Base-by-base conservation (phyloP, 2,113 vertebrate species). In the Sarotherodon lohbergeri region DNA sequence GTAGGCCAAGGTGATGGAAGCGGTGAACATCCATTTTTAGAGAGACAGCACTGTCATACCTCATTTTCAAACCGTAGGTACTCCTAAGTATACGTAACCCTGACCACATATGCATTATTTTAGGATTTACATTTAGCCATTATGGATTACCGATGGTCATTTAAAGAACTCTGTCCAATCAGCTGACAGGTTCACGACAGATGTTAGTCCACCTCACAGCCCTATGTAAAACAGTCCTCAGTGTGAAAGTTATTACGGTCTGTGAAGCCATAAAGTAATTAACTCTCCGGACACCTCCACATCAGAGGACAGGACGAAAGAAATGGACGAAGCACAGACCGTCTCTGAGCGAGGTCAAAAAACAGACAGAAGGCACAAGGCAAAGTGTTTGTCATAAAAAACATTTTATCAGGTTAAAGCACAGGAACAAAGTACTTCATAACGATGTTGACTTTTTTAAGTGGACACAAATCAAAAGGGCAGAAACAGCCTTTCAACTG, bases 1-100 rank as follows among this genome's bases (percentile, higher is more conserved):
- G 79, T 4, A 4, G 39, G 80, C 80, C 82, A 54, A 84, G 73
- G 90, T 88, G 93, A 90, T 90, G 93, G 90, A 90, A 88, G 85
- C 34, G 22, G 56, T 27, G 78, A 81, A 76, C 68, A 68, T 32
- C 27, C 36, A 78, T 27, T 22, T 41, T 29, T 63, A 63, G 59
- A 12, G 43, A 1, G 14, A 46, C n/a, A 3, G 7, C 59, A 39
- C 39, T 9, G 8, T 61, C 81, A 86, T 39, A 73, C 76, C 19
- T 52, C 85, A 39, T 79, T 56, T 50, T 32, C 9, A 29, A 48
- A 76, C 41, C 29, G 41, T 27, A n/a, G 43, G 6, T 32, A 12
- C 27, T 50, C 19, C 46, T 46, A 73, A 46, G 48, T 50, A 7
- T 5, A 12, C 11, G 1, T 14, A 71, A 29, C 39, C 68, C 2